Evolutionary conservation across 2,113 vertebrate genomes (phyloP).

Genomic region (Phoenicopterus ruber): DNA sequence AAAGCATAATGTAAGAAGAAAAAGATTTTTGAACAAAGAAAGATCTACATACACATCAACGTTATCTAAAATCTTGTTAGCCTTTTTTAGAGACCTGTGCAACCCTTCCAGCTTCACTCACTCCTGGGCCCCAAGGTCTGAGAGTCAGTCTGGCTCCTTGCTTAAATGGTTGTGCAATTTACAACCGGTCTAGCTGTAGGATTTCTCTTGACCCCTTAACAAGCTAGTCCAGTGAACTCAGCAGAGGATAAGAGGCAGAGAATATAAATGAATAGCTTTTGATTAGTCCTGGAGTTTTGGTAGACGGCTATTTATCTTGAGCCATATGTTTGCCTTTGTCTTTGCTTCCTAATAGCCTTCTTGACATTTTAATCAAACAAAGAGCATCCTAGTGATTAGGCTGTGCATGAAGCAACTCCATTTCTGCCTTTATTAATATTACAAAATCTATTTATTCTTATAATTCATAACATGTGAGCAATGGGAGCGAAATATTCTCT

Average conservation of each 20-base stretch:
- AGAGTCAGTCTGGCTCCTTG: background rate
- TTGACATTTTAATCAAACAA: conserved; percentile 50
- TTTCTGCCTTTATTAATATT: conserved; percentile 4
- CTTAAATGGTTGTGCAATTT: background rate
- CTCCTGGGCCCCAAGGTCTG: background rate
- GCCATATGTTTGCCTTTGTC: background rate
- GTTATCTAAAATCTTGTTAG: background rate
- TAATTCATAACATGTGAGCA: background rate
- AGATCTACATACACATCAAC: background rate
- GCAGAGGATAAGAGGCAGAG: background rate
- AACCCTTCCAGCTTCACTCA: background rate
- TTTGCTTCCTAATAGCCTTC: conserved; percentile 4
- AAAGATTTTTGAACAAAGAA: background rate
- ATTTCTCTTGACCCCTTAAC: background rate
- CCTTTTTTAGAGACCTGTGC: background rate
- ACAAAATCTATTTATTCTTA: background rate
- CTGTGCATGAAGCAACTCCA: background rate
- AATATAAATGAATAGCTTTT: background rate
- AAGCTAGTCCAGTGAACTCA: background rate
- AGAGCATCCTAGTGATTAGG: background rate
- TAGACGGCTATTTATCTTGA: background rate
- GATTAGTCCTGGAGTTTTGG: background rate
- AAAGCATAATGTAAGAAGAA: background rate
- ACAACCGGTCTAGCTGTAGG: background rate
- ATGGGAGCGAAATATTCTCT: background rate